Evolutionary conservation across 2,888 invertebrate genomes (phyloP).

Genomic region (Cryptosula pallasiana): DNA sequence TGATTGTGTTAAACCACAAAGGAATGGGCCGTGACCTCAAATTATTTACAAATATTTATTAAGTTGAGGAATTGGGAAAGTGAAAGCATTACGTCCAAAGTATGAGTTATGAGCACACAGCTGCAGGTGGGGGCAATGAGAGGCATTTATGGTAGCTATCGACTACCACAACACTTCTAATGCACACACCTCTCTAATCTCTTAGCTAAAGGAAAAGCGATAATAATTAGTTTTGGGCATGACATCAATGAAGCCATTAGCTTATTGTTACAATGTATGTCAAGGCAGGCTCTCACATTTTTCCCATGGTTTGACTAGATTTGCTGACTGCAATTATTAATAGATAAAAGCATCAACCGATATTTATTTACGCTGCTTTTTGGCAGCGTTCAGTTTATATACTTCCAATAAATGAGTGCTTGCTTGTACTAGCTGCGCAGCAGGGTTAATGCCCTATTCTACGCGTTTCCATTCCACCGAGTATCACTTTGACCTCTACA

Average conservation of each 20-base stretch:
- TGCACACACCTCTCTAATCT: too few relatives aligned
- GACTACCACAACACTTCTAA: too few relatives aligned
- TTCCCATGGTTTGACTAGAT: slow-evolving; percentile 7
- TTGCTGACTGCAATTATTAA: background rate
- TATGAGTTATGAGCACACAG: too few relatives aligned
- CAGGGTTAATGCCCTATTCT: background rate
- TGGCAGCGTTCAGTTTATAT: background rate
- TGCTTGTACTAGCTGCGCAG: background rate
- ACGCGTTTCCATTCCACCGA: too few relatives aligned
- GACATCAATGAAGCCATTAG: background rate
- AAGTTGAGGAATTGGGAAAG: too few relatives aligned
- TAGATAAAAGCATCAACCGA: background rate
- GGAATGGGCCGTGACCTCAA: too few relatives aligned
- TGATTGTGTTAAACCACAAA: too few relatives aligned
- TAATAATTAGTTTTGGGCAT: slow-evolving; percentile 5
- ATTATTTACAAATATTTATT: too few relatives aligned
- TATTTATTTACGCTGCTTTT: background rate
- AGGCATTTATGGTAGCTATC: too few relatives aligned
- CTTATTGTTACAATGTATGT: slow-evolving; percentile 17
- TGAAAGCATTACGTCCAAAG: too few relatives aligned
- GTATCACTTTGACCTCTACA: too few relatives aligned
- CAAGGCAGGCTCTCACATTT: background rate
- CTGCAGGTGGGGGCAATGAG: too few relatives aligned
- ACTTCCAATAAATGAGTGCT: background rate
- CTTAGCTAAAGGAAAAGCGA: background rate